phyloP scores from a whole-genome alignment of 2,888 invertebrate genomes.

The Himalopsyche kuldschensis region DNA sequence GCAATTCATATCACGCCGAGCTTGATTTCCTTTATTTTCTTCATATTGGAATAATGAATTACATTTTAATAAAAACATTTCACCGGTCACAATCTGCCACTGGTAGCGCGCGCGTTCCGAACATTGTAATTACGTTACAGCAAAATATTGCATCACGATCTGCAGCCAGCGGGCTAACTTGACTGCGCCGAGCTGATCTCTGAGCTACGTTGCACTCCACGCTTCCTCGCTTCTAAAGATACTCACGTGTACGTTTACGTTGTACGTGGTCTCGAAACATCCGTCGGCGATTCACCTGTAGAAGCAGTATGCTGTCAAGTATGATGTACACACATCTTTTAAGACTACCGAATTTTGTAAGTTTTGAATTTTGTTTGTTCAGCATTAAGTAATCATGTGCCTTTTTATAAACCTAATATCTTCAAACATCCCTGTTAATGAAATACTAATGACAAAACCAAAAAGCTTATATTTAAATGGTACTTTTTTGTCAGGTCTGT shows the following conservation, averaged over 20 bases:
- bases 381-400: too few relatives aligned
- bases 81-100: not conserved
- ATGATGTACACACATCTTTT: not conserved
- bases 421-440: too few relatives aligned
- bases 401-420: too few relatives aligned
- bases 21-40: too few relatives aligned
- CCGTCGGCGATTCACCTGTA: not conserved
- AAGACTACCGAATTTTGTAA: not conserved
- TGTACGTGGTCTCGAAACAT: not conserved
- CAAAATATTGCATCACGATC: constrained; percentile 38
- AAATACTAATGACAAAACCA: too few relatives aligned
- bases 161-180: constrained; percentile 15
- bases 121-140: constrained; percentile 37
- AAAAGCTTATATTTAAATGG: too few relatives aligned
- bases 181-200: not conserved
- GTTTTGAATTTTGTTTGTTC: not conserved
- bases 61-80: not conserved
- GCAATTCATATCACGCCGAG: too few relatives aligned
- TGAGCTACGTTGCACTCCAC: not conserved
- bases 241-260: not conserved
- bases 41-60: too few relatives aligned
- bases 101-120: constrained; percentile 18
- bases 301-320: not conserved
- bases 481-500: too few relatives aligned
- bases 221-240: not conserved